Conservation (phyloP, 1,140 invertebrate genomes). For the Listronotus bonariensis region DNA sequence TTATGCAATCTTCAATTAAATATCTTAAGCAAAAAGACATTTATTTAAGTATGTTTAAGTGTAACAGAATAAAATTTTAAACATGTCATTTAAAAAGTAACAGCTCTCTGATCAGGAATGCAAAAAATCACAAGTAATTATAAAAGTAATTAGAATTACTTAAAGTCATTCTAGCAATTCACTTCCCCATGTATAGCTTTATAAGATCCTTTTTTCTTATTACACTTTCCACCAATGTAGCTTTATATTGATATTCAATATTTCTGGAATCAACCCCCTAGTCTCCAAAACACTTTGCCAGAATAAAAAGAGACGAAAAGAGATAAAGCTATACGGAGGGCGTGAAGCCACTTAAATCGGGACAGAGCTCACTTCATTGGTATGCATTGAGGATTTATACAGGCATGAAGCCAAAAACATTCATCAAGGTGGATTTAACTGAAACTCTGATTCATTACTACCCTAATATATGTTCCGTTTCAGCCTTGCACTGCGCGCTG, state of each 20-base stretch:
- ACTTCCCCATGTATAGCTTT: no score
- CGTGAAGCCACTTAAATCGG: conserved; percentile 45
- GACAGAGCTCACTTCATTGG: conserved; percentile 55
- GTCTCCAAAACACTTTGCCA: neutral
- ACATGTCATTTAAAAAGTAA: no score
- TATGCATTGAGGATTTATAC: conserved; percentile 58
- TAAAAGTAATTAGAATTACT: neutral
- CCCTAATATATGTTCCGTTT: conserved; percentile 55
- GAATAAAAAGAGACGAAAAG: conserved; percentile 41
- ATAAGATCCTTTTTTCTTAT: neutral
- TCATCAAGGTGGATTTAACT: conserved; percentile 57
- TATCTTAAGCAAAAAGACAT: no score
- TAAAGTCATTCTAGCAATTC: neutral
- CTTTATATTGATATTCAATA: no score
- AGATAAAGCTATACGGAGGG: conserved; percentile 22
- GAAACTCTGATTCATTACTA: conserved; percentile 56
- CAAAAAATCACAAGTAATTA: no score
- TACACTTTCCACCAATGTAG: no score
- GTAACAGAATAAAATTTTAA: no score
- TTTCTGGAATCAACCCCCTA: neutral
- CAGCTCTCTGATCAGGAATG: no score
- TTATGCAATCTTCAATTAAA: no score
- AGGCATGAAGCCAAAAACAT: conserved; percentile 57
- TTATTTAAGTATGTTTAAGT: no score
- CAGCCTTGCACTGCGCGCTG: conserved; percentile 47